Evolutionary conservation across 2,797 vertebrate species (phyloP).

Genomic region (Scomberomorus guttatus): DNA sequence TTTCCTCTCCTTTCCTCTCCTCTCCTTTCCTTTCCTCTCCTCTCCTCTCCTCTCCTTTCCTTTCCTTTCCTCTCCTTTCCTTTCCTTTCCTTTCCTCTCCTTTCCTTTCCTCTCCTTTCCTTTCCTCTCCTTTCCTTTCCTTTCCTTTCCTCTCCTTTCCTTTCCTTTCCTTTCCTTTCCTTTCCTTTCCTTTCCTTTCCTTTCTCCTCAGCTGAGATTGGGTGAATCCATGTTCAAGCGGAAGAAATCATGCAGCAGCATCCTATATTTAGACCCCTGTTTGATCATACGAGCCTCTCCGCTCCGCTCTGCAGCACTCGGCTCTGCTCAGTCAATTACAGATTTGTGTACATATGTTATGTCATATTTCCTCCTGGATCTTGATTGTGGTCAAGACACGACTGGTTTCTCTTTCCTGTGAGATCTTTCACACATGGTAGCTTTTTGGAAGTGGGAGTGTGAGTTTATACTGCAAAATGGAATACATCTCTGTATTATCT

Average conservation of each 20-base stretch:
- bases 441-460: slow-evolving; percentile 23
- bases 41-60: too few species aligned
- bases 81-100: too few species aligned
- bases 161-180: neutral
- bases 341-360: slow-evolving; percentile 58
- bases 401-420: slow-evolving; percentile 38
- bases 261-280: slow-evolving; percentile 82
- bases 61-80: too few species aligned
- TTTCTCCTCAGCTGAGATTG: slow-evolving; percentile 57
- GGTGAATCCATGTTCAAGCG: slow-evolving; percentile 80
- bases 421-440: slow-evolving; percentile 14
- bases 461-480: slow-evolving; percentile 9
- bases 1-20: too few species aligned
- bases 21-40: too few species aligned
- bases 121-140: too few species aligned
- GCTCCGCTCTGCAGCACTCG: slow-evolving; percentile 49
- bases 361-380: slow-evolving; percentile 45
- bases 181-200: slow-evolving; percentile 15
- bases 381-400: slow-evolving; percentile 27
- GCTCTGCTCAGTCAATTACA: slow-evolving; percentile 60
- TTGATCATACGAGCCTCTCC: slow-evolving; percentile 71
- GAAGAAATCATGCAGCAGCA: slow-evolving; percentile 77
- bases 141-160: too few species aligned
- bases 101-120: too few species aligned
- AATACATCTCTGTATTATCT: slow-evolving; percentile 7